Conservation (phyloP, 2,113 vertebrate species). For the Brienomyrus brachyistius region DNA sequence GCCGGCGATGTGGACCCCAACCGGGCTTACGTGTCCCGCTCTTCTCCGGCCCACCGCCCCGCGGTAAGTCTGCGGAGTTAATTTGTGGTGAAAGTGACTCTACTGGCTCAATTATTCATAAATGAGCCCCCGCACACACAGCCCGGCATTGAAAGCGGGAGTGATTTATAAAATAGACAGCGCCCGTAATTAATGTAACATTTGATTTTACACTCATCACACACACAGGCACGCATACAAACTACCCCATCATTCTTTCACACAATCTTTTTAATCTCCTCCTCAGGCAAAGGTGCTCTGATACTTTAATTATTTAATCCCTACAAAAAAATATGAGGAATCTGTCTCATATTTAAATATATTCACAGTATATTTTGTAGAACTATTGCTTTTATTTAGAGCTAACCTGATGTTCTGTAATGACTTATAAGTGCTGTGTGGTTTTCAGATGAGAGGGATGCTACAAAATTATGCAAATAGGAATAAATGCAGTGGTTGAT, state of each 20-base stretch:
- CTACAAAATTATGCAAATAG: neutral
- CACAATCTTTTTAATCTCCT: neutral
- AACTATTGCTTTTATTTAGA: neutral
- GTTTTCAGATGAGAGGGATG: neutral
- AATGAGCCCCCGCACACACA: neutral
- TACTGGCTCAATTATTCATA: conserved; percentile 5
- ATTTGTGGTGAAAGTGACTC: neutral
- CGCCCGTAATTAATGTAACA: conserved; percentile 12
- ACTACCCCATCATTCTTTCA: neutral
- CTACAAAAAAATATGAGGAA: neutral
- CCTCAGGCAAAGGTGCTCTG: neutral
- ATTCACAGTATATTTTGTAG: neutral
- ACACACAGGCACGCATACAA: neutral
- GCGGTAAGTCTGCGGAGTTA: neutral
- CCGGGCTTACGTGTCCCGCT: neutral
- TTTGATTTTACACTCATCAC: conserved; percentile 7
- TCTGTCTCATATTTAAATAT: too few species aligned
- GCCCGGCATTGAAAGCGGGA: neutral
- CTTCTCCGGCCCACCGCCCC: neutral
- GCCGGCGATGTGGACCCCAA: neutral
- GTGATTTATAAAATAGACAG: neutral
- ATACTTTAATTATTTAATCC: neutral
- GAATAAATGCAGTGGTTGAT: neutral
- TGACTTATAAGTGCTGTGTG: neutral
- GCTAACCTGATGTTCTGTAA: neutral